Evolutionary conservation across 1,140 invertebrate species (phyloP), one percentile per base, ranked within the genome.

Genomic region (Triops cancriformis): DNA sequence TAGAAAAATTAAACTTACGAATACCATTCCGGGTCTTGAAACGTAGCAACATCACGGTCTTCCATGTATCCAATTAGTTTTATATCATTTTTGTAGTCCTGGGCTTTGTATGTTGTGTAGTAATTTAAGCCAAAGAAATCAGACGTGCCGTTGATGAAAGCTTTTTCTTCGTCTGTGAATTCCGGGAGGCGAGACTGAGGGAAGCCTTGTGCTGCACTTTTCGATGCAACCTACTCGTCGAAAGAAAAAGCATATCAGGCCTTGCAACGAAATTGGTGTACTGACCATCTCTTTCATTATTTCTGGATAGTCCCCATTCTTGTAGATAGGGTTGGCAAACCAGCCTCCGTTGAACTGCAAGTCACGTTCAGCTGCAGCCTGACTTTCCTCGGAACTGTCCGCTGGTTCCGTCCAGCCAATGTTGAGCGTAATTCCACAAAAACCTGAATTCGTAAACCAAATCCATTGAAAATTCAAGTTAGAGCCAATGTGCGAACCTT

Each of bases 291-390:
- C 77, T 14, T 73, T 74, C 83, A 91, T 86, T 26, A 89, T 83
- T 77, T 83, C 79, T 1, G 90, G 90, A 81, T 90, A 92, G 80
- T 91, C 88, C 0, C 90, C 90, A 1, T 84, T 78, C 10, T 41
- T 77, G 41, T 88, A 88, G 76, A 91, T 88, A 23, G 89, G 89
- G 82, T 91, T 83, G 0, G 88, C 86, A 76, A 87, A 87, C 89
- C 89, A 90, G 14, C 91, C 91, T 80, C 84, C 86, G 80, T 86
- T 79, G 77, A 86, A 88, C 9, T 80, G 79, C 73, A 78, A 7
- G 31, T 41, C 41, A 26, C 88, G 77, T 87, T 86, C 86, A 88
- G 82, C 84, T 79, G 23, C 82, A 80, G 82, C 51, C 82, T 82
- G 23, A 82, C 77, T 83, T 83, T 78, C 45, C 82, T 80, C 28